Evolutionary conservation across 2,113 vertebrate species (phyloP).

Genomic region (Choloepus hoffmanni): DNA sequence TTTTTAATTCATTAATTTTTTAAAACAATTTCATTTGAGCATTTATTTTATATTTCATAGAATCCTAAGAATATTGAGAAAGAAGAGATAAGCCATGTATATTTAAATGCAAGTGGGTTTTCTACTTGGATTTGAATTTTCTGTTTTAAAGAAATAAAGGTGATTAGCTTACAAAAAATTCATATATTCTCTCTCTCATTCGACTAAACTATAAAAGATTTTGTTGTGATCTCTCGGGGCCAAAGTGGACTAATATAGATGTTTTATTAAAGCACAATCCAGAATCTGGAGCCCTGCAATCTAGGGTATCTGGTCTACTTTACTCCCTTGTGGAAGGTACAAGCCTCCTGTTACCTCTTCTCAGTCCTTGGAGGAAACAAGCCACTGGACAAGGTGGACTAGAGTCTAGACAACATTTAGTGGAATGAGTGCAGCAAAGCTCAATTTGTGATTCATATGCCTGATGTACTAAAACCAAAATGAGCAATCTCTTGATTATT

Average conservation of each 20-base stretch:
- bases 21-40: neutral
- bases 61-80: neutral
- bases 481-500: neutral
- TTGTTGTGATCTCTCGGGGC: neutral
- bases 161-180: too few relatives aligned
- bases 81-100: neutral
- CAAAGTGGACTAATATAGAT: neutral
- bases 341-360: neutral
- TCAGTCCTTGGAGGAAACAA: neutral
- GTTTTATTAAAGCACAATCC: neutral
- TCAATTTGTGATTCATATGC: neutral
- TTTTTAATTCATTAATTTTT: neutral
- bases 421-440: neutral
- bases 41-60: neutral
- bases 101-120: neutral
- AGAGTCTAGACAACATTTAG: neutral
- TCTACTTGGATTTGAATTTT: slow-evolving; percentile 38
- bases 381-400: neutral
- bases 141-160: neutral
- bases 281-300: neutral
- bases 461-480: neutral
- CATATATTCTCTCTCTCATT: neutral
- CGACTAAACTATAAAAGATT: neutral
- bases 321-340: neutral
- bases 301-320: neutral